A percentile compares a stretch with the other conserved stretches of the same genome.
Evolutionary conservation across 2,797 vertebrate genomes (phyloP).

Genomic region (Aphelocoma californica): DNA sequence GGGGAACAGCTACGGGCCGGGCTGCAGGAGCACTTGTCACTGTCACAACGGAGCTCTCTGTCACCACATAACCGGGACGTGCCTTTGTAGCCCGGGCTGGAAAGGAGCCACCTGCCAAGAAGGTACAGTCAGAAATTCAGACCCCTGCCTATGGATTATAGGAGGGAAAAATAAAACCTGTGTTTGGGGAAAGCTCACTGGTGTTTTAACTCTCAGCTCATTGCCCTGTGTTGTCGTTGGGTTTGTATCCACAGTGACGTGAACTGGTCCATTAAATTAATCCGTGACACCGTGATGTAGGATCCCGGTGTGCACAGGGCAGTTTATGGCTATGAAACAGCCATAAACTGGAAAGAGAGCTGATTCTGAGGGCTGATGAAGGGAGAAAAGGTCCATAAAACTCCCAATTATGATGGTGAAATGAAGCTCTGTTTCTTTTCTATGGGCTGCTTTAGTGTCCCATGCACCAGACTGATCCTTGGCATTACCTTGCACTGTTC

Average conservation of each 20-base stretch:
- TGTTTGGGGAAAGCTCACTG: background rate
- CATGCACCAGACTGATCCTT: background rate
- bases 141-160: background rate
- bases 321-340: too few species aligned
- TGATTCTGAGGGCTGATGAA: background rate
- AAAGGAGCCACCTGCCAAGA: slow-evolving; percentile 70
- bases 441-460: background rate
- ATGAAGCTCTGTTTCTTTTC: background rate
- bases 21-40: slow-evolving; percentile 65
- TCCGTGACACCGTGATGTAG: background rate
- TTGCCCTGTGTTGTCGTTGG: background rate
- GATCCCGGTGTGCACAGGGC: rapidly evolving
- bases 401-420: background rate
- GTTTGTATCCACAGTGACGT: background rate
- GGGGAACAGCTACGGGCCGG: slow-evolving; percentile 57
- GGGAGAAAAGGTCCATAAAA: slow-evolving; percentile 24
- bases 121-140: slow-evolving; percentile 22
- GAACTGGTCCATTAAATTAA: background rate
- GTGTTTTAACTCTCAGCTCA: background rate
- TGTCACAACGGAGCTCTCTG: slow-evolving; percentile 72
- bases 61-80: slow-evolving; percentile 61
- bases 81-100: slow-evolving; percentile 70
- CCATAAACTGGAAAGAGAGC: background rate
- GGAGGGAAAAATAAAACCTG: background rate
- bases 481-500: background rate